phyloP scores from a whole-genome alignment of 2,113 vertebrate genomes.

The Hoplias malabaricus region DNA sequence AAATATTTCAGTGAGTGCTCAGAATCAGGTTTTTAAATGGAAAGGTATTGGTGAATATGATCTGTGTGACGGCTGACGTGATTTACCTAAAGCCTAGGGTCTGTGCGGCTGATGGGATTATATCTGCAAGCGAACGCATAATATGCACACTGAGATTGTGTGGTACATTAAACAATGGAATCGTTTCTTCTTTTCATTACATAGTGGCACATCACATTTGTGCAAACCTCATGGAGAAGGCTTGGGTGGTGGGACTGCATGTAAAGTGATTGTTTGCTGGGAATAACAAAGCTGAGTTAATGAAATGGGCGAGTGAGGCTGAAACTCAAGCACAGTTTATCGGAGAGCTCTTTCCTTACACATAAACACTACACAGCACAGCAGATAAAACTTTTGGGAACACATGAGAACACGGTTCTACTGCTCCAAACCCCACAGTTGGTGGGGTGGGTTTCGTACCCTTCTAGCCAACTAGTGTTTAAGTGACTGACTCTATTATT shows the following conservation, averaged over 20 bases:
- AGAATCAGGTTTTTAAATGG: constrained; percentile 10
- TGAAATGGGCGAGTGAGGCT: constrained; percentile 1
- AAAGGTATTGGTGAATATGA: constrained; percentile 9
- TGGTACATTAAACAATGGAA: not conserved
- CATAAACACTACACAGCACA: not conserved
- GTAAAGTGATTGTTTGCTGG: not conserved
- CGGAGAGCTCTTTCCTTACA: not conserved
- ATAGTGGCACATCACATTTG: not conserved
- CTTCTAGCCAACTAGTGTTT: no score
- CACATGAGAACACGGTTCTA: no score
- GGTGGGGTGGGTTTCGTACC: no score
- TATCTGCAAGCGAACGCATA: not conserved
- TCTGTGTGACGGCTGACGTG: not conserved
- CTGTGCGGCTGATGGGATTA: not conserved
- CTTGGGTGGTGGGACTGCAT: not conserved
- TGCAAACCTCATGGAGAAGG: not conserved
- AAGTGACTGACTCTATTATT: no score
- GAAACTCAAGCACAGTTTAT: constrained; percentile 8
- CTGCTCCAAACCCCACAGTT: no score
- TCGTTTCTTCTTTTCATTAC: not conserved
- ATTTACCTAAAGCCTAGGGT: not conserved
- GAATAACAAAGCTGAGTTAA: not conserved
- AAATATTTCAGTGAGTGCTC: constrained; percentile 5
- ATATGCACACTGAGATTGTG: not conserved
- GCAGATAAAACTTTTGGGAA: not conserved